These are phyloP conservation scores for Adrianichthys oophorus DNA, from an alignment of 2,797 vertebrate genomes.

Conservation along the genomic window DNA sequence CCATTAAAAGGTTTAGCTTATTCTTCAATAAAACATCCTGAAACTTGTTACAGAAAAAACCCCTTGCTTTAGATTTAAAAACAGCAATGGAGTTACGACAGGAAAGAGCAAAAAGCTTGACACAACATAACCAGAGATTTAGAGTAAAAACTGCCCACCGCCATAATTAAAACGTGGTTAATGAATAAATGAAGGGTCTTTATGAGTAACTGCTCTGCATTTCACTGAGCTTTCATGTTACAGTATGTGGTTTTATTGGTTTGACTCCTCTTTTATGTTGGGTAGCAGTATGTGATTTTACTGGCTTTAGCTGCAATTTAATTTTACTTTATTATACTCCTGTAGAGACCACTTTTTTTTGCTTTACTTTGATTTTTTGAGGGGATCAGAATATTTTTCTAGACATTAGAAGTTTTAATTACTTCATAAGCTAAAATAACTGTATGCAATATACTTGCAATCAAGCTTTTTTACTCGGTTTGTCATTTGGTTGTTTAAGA, in stretches of 20 bases:
- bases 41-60: not conserved
- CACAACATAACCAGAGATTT: conserved; percentile 14
- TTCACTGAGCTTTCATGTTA: conserved; percentile 58
- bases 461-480: not conserved
- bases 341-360: conserved; percentile 39
- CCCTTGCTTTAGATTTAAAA: not conserved
- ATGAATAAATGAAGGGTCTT: conserved; percentile 34
- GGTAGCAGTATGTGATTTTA: conserved; percentile 50
- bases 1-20: no score
- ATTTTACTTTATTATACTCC: conserved; percentile 48
- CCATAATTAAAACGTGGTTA: conserved; percentile 40
- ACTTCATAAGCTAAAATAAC: not conserved
- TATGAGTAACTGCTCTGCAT: conserved; percentile 30
- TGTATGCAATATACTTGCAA: not conserved
- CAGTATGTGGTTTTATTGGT: conserved; percentile 55
- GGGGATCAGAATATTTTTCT: not conserved
- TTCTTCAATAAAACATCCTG: no score
- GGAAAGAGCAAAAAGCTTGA: not conserved
- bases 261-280: conserved; percentile 55
- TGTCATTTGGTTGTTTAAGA: not conserved
- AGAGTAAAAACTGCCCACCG: not conserved
- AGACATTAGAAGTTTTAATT: no score
- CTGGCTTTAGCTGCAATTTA: conserved; percentile 41
- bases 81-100: not conserved
- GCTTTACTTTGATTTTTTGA: not conserved